Base-by-base conservation (phyloP, 2,888 invertebrate genomes). In the Hirtodrosophila alboralis region DNA sequence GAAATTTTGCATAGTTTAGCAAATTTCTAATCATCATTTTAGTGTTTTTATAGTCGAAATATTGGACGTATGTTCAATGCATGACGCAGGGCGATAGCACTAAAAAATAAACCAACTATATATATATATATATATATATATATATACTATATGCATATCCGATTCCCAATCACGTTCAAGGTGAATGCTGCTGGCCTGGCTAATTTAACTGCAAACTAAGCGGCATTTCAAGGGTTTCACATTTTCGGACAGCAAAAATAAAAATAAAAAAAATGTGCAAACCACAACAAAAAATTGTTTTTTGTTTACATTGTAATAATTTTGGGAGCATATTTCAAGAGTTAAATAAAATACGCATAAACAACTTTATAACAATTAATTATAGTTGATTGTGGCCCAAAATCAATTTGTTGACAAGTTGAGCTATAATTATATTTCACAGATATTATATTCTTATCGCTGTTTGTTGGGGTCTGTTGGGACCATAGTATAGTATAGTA, bases 121-220 rank as follows among this genome's bases (percentile, higher is more conserved):
- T n/a, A 23, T 7, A 31, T 7, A 31, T 37, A 40, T 41, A 51
- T 54, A 52, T 52, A 18, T 13, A n/a, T 38, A 26, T 30, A 1
- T 7, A 27, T 44, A 44, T 14, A 69, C 63, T 30, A 1, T 7
- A 27, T 44, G 40, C 18, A 69, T 66, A 76, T 69, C 77, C 77
- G 38, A 80, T 73, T 65, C 56, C 58, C 68, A 84, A 80, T 86
- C 86, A 84, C 86, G 84, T 86, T 86, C 84, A 86, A 81, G 84
- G 86, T 84, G 69, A 84, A 84, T 84, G 86, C 48, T 75, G 53
- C n/a, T n/a, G n/a, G n/a, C 4, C 18, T 18, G 18, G 28, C 21
- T 27, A 40, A 21, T 34, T 44, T 7, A 69, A 60, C 13, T 56
- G 69, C 26, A 12, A 31, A 27, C 33, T n/a, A 27, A 36, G 66